phyloP scores from a whole-genome alignment of 1,140 invertebrate species.

The Latrodectus geometricus region DNA sequence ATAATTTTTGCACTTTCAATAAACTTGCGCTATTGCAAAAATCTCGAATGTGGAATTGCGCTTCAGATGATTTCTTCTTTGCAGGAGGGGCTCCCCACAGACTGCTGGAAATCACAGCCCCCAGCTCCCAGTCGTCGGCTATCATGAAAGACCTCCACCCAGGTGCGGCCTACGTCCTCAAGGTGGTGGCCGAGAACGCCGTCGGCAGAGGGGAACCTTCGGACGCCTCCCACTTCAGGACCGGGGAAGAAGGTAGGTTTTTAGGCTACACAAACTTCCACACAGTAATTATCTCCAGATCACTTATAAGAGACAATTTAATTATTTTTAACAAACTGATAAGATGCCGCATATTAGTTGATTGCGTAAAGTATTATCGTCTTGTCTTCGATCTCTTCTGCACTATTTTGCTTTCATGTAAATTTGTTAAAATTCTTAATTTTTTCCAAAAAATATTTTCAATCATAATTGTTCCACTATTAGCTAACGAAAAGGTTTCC shows the following conservation, averaged over 20 bases:
- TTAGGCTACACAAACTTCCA: neutral
- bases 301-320: neutral
- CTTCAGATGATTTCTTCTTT: neutral
- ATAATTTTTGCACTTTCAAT: too few relatives aligned
- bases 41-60: neutral
- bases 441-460: too few relatives aligned
- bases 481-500: too few relatives aligned
- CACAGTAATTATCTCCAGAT: neutral
- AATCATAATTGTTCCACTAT: too few relatives aligned
- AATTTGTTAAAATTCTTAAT: too few relatives aligned
- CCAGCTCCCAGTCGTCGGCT: conserved; percentile 64
- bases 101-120: conserved; percentile 63
- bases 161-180: conserved; percentile 68
- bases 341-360: too few relatives aligned
- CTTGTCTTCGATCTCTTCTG: too few relatives aligned
- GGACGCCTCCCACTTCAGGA: conserved; percentile 82
- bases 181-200: conserved; percentile 70
- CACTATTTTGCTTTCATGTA: too few relatives aligned
- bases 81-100: conserved; percentile 58
- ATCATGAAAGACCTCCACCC: conserved; percentile 68
- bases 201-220: conserved; percentile 83
- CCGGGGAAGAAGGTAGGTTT: conserved; percentile 84
- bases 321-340: too few relatives aligned
- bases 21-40: too few relatives aligned
- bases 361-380: too few relatives aligned